These are phyloP conservation scores for Noctua pronuba DNA, from an alignment of 2,888 invertebrate species.

Conservation along the genomic window DNA sequence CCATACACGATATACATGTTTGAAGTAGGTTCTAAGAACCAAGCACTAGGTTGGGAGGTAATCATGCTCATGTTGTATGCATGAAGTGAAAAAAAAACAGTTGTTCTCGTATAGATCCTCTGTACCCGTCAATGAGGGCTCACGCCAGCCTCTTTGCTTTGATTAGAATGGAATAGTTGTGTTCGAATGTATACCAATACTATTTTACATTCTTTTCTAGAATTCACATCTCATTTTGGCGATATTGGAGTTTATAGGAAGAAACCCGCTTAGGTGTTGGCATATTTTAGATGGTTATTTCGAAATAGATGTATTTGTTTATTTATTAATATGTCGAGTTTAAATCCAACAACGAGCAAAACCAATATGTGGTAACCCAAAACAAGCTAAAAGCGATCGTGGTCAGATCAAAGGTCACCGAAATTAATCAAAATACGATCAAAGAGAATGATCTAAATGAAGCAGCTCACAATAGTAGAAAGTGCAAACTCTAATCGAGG, in stretches of 20 bases:
- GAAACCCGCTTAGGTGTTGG: neutral
- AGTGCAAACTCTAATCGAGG: conserved; percentile 57
- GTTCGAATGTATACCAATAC: conserved; percentile 15
- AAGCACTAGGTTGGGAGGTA: conserved; percentile 51
- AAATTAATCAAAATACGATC: conserved; percentile 44
- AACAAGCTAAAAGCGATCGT: conserved; percentile 9
- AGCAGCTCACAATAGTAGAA: conserved; percentile 45
- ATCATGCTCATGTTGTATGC: conserved; percentile 64
- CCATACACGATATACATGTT: conserved; percentile 20
- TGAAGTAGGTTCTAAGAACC: conserved; percentile 34
- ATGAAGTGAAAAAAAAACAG: conserved; percentile 49
- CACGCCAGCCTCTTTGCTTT: conserved; percentile 34
- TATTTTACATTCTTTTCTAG: conserved; percentile 17
- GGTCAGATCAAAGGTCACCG: conserved; percentile 30
- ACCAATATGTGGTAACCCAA: conserved; percentile 4
- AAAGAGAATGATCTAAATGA: conserved; percentile 45
- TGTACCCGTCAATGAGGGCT: conserved; percentile 31
- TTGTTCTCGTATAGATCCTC: conserved; percentile 29
- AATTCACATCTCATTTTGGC: conserved; percentile 6
- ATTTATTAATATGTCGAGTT: neutral
- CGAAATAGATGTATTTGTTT: neutral
- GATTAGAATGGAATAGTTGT: conserved; percentile 54
- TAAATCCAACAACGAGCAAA: neutral
- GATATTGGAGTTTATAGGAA: neutral
- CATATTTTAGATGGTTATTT: conserved; percentile 8